Base-by-base conservation (phyloP, 2,113 vertebrate genomes). In the Acrocephalus kingi region DNA sequence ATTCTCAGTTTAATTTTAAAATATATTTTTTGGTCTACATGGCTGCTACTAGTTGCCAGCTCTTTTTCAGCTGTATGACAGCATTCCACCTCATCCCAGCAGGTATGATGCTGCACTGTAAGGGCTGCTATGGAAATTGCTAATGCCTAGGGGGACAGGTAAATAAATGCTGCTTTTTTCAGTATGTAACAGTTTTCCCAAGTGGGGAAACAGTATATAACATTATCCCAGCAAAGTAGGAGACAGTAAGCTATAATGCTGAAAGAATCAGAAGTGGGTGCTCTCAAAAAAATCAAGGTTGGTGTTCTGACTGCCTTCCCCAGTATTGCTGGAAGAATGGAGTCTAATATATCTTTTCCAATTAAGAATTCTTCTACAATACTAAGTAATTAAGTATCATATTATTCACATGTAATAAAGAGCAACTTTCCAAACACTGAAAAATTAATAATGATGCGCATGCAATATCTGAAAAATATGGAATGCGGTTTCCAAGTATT, bases 1-100 rank as follows among this genome's bases (percentile, higher is more conserved):
- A 58, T 25, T 66, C 41, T 76, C 18, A 16, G 51, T 77, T 93
- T 80, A 46, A 59, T 89, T 91, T 79, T 35, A 46, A 94, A 73
- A 66, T 51, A 22, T 23, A 62, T 83, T 72, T 89, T 91, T 73
- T 88, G 63, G 51, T 73, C 74, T 73, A 49, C n/a, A 21, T 45
- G 58, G 41, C 30, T 79, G 74, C 77, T 93, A 43, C 28, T 51
- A 72, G 71, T 94, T 87, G 45, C 93, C 73, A 93, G 41, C 35
- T 87, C 64, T 72, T 87, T 96, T 91, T 97, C 78, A 94, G 81
- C 63, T 91, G 33, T 76, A 80, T 95, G 87, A 95, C 89, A 95
- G 79, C 87, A 85, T 85, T 79, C 78, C 55, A 89, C 91, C 84
- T 96, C 91, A 94, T 93, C 81, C 84, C 82, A 97, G 82, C 87